phyloP scores from a whole-genome alignment of 1,140 invertebrate genomes.

The Cataglyphis hispanica region DNA sequence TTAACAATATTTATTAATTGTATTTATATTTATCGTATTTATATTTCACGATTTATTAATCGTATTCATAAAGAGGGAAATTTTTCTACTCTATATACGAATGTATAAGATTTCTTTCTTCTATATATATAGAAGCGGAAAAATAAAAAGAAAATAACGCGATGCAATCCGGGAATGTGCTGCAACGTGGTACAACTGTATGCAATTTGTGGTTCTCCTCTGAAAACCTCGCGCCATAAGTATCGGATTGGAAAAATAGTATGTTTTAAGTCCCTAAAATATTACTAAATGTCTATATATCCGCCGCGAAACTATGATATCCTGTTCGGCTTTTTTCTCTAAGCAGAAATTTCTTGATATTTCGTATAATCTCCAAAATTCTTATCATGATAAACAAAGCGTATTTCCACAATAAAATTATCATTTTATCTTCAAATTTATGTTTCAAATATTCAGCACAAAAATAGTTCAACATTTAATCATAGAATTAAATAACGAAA shows the following conservation, averaged over 20 bases:
- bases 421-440: neutral
- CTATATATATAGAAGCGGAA: neutral
- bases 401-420: neutral
- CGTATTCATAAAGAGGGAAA: too few species aligned
- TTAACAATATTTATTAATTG: too few species aligned
- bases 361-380: neutral
- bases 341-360: neutral
- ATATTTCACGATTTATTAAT: too few species aligned
- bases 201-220: slow-evolving; percentile 17
- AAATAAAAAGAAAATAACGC: neutral
- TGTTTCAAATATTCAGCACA: neutral
- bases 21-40: too few species aligned
- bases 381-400: neutral
- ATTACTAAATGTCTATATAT: slow-evolving; percentile 1
- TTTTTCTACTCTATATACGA: neutral
- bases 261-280: slow-evolving; percentile 25
- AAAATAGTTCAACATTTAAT: neutral
- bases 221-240: slow-evolving; percentile 7
- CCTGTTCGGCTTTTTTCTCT: neutral
- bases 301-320: neutral
- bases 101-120: neutral
- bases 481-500: neutral
- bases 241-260: slow-evolving; percentile 16
- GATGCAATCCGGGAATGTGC: neutral
- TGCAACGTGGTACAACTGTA: neutral